Evolutionary conservation across 2,888 invertebrate genomes (phyloP).

Genomic region (Dioctria rufipes): DNA sequence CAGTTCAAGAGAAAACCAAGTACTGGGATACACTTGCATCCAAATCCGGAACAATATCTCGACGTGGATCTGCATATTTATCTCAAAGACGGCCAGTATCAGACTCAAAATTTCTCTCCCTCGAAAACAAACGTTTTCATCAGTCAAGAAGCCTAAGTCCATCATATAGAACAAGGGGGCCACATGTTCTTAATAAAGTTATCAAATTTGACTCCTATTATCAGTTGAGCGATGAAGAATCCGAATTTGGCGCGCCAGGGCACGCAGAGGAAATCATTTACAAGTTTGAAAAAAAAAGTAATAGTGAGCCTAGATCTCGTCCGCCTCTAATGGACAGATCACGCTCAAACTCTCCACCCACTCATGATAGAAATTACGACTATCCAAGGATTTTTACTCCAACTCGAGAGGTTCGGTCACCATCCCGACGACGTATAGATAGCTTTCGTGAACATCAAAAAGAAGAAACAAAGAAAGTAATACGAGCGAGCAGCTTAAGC

Average conservation of each 20-base stretch:
- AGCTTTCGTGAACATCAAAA: slow-evolving; percentile 66
- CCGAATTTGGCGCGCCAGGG: slow-evolving; percentile 64
- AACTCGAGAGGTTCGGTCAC: slow-evolving; percentile 74
- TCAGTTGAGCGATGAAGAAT: slow-evolving; percentile 64
- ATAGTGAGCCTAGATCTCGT: slow-evolving; percentile 76
- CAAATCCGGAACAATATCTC: slow-evolving; percentile 74
- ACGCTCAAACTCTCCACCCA: slow-evolving; percentile 70
- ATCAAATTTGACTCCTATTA: slow-evolving; percentile 60
- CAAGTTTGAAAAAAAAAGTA: slow-evolving; percentile 74
- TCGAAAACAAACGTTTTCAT: slow-evolving; percentile 71
- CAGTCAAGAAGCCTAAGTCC: slow-evolving; percentile 72
- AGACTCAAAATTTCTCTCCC: slow-evolving; percentile 79
- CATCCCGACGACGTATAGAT: slow-evolving; percentile 78
- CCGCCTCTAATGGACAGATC: slow-evolving; percentile 59
- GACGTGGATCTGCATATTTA: slow-evolving; percentile 77
- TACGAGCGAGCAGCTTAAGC: slow-evolving; percentile 79
- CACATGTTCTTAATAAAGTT: slow-evolving; percentile 60
- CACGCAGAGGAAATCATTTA: slow-evolving; percentile 70
- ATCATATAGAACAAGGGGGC: slow-evolving; percentile 41
- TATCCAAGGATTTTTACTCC: slow-evolving; percentile 68
- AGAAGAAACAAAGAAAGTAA: slow-evolving; percentile 69
- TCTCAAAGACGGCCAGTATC: slow-evolving; percentile 80
- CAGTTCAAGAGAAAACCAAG: slow-evolving; percentile 80
- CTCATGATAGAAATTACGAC: slow-evolving; percentile 28
- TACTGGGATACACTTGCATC: slow-evolving; percentile 77